Conservation (phyloP, 2,113 vertebrate genomes). For the Camelus dromedarius region DNA sequence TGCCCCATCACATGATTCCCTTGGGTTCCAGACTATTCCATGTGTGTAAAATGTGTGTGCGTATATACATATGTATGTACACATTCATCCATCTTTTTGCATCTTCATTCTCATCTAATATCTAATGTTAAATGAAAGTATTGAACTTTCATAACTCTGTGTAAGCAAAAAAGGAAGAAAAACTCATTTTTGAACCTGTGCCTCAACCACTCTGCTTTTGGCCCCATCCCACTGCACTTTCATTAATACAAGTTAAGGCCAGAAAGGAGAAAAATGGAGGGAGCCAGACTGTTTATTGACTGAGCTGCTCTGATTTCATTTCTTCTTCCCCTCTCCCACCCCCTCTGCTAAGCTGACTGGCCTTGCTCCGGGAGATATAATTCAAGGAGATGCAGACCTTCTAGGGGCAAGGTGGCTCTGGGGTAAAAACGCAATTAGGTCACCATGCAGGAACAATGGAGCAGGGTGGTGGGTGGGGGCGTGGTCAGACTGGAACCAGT, state of each 20-base stretch:
- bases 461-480: no score
- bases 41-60: neutral
- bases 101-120: neutral
- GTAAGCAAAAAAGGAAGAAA: slow-evolving; percentile 17
- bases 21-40: neutral
- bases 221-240: neutral
- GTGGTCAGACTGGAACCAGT: neutral
- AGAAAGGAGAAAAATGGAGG: neutral
- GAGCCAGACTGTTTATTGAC: neutral
- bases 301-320: neutral
- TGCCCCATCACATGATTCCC: neutral
- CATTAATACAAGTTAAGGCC: neutral
- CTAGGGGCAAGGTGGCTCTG: neutral
- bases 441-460: neutral
- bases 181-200: neutral
- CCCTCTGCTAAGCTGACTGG: neutral
- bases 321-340: neutral
- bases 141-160: neutral
- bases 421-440: neutral
- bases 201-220: neutral
- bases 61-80: neutral
- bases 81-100: neutral
- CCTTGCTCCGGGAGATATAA: neutral
- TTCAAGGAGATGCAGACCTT: neutral
- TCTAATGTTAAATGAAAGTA: neutral